Percentiles rank a stretch among this genome's conserved stretches.
phyloP scores from a whole-genome alignment of 1,140 invertebrate genomes.

The Antheraea pernyi region DNA sequence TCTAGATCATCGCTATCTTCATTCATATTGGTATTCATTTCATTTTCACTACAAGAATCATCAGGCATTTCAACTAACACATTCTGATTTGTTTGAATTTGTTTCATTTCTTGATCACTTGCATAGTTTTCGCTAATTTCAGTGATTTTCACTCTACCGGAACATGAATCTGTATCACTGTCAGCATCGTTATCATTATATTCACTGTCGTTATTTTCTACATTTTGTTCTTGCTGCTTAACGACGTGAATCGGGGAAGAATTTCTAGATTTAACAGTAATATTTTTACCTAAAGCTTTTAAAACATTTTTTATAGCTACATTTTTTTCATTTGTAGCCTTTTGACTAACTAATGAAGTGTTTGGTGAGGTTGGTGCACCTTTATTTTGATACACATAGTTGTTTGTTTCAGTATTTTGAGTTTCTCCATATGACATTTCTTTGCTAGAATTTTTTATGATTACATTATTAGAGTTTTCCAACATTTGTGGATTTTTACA shows the following conservation, averaged over 20 bases:
- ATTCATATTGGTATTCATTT: conserved; percentile 7
- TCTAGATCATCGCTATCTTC: neutral
- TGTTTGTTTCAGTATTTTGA: neutral
- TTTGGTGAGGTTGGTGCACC: neutral
- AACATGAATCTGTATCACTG: conserved; percentile 8
- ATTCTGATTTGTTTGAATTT: neutral
- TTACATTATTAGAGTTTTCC: conserved; percentile 3
- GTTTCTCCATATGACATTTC: neutral
- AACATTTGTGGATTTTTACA: conserved; percentile 12
- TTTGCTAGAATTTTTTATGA: neutral
- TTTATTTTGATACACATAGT: conserved; percentile 3
- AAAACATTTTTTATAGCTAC: conserved; percentile 48
- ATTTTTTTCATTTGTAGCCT: conserved; percentile 30
- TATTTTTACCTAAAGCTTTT: conserved; percentile 55
- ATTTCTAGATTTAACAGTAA: conserved; percentile 54
- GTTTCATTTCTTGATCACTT: conserved; percentile 2
- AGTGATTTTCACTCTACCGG: neutral
- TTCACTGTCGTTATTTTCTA: neutral
- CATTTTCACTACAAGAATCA: conserved; percentile 9
- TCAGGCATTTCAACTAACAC: neutral
- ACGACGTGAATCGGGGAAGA: conserved; percentile 5
- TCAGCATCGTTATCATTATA: neutral
- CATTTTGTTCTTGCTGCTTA: conserved; percentile 28
- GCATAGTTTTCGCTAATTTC: conserved; percentile 4
- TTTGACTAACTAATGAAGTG: neutral